These are phyloP conservation scores for Philaethria dido DNA, from an alignment of 2,888 invertebrate genomes.

Conservation along the genomic window DNA sequence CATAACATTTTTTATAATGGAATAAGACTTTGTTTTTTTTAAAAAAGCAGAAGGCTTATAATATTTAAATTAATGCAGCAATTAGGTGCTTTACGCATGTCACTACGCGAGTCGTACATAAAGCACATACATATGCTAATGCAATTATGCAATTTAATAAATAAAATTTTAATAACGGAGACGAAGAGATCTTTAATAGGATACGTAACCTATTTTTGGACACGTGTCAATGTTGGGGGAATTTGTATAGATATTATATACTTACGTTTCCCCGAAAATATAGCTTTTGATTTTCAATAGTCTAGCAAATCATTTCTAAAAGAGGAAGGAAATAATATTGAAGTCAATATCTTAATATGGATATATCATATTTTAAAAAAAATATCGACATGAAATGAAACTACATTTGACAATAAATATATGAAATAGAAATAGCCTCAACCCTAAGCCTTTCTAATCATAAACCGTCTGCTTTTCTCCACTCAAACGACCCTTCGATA, in stretches of 20 bases:
- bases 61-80: neutral
- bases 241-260: no score
- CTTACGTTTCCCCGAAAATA: no score
- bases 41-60: neutral
- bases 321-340: neutral
- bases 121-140: slow-evolving; percentile 19
- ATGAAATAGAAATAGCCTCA: slow-evolving; percentile 38
- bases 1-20: neutral
- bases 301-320: no score
- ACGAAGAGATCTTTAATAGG: no score
- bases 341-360: neutral
- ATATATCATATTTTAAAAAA: neutral
- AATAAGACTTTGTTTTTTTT: no score
- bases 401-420: slow-evolving; percentile 30
- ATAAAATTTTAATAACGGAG: slow-evolving; percentile 19
- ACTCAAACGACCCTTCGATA: slow-evolving; percentile 45
- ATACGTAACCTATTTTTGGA: no score
- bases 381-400: slow-evolving; percentile 28
- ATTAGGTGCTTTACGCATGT: neutral
- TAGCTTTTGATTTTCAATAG: no score
- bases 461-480: slow-evolving; percentile 48
- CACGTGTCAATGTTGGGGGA: no score
- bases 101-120: neutral
- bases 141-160: slow-evolving; percentile 40
- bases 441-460: slow-evolving; percentile 44